phyloP scores from a whole-genome alignment of 2,888 invertebrate genomes.

The Ectobius pallidus region DNA sequence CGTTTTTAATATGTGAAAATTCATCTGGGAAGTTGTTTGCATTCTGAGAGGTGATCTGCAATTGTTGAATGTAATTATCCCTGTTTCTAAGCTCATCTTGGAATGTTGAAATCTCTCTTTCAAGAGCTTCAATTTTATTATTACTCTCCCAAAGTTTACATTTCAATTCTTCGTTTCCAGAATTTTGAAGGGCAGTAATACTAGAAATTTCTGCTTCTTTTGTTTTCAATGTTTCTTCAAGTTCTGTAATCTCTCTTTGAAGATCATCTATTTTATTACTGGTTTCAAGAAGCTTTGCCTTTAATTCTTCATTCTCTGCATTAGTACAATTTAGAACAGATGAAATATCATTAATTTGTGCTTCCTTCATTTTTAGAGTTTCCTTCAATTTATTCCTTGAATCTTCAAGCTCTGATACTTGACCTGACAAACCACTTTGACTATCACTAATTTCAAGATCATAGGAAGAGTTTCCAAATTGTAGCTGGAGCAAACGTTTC shows the following conservation, averaged over 20 bases:
- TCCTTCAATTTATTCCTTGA: not conserved
- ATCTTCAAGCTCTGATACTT: constrained; percentile 12
- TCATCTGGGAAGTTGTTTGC: too few relatives aligned
- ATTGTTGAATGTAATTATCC: constrained; percentile 27
- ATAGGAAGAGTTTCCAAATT: constrained; percentile 37
- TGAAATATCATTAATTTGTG: constrained; percentile 33
- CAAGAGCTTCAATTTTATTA: constrained; percentile 53
- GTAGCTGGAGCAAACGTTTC: constrained; percentile 49
- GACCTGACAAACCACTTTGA: not conserved
- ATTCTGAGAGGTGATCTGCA: not conserved
- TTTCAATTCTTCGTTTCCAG: constrained; percentile 48
- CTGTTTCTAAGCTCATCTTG: not conserved
- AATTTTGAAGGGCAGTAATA: not conserved
- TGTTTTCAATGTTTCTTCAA: not conserved
- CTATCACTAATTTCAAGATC: not conserved
- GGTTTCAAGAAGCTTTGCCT: too few relatives aligned
- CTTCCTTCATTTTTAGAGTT: constrained; percentile 21
- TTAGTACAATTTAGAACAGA: constrained; percentile 24
- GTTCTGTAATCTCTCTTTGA: not conserved
- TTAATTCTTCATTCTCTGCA: constrained; percentile 40
- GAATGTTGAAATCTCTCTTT: not conserved
- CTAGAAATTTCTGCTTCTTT: not conserved
- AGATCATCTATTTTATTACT: not conserved
- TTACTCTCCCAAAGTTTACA: constrained; percentile 54
- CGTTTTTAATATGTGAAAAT: too few relatives aligned